Percentiles rank a stretch among this genome's conserved stretches.
These are phyloP conservation scores for Brachynemurus nebulosus DNA, from an alignment of 2,888 invertebrate species.

Conservation along the genomic window DNA sequence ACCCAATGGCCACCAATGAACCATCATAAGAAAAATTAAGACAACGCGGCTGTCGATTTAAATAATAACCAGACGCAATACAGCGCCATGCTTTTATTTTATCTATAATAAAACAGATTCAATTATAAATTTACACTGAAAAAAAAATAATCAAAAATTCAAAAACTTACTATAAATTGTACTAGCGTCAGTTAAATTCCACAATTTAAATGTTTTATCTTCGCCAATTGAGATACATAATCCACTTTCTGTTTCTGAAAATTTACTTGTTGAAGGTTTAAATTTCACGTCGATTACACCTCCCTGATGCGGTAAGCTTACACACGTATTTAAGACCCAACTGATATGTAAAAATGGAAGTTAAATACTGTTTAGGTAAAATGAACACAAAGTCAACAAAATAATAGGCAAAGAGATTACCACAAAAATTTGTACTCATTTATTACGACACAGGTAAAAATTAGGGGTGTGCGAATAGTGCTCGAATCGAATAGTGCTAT, in stretches of 20 bases:
- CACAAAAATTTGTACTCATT: too few relatives aligned
- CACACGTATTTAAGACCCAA: constrained; percentile 52
- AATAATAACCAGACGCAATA: constrained; percentile 45
- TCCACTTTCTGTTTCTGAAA: constrained; percentile 28
- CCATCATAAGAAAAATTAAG: constrained; percentile 60
- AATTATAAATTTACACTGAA: background rate
- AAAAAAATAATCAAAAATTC: background rate
- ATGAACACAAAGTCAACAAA: too few relatives aligned
- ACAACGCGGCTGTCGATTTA: constrained; percentile 39
- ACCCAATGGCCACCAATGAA: constrained; percentile 58
- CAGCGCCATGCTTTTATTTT: constrained; percentile 50
- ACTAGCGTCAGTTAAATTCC: constrained; percentile 44
- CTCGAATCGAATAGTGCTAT: too few relatives aligned
- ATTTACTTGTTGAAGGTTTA: constrained; percentile 33
- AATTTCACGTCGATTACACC: constrained; percentile 45
- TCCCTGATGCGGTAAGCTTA: constrained; percentile 56
- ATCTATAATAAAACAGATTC: constrained; percentile 26
- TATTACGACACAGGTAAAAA: too few relatives aligned
- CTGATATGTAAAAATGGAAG: too few relatives aligned
- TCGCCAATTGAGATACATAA: constrained; percentile 49
- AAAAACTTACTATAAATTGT: constrained; percentile 36
- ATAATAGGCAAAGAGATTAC: too few relatives aligned
- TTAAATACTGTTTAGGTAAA: too few relatives aligned
- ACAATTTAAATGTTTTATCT: constrained; percentile 57
- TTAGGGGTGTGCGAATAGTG: too few relatives aligned